Percentiles rank a stretch among this genome's conserved stretches.
Conservation (phyloP, 2,113 vertebrate species). For the Phainopepla nitens region DNA sequence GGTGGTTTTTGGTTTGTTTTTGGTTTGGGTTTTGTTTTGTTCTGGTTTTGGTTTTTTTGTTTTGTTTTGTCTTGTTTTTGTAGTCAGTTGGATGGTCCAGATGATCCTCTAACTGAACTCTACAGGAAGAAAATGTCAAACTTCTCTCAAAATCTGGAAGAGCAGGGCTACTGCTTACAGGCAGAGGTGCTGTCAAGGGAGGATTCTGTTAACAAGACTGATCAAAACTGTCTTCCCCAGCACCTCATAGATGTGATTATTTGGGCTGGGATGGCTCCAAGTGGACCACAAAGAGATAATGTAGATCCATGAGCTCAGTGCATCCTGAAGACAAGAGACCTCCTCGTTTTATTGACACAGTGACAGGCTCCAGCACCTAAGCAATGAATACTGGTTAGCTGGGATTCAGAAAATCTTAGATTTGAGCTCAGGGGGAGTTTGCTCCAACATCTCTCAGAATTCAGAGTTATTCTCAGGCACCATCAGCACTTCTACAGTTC, state of each 20-base stretch:
- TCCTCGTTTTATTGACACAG: not conserved
- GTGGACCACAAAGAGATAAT: rapidly evolving
- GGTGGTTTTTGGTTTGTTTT: not conserved
- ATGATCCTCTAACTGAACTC: not conserved
- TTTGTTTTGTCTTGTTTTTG: not conserved
- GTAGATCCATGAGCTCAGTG: not conserved
- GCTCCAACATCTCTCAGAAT: not conserved
- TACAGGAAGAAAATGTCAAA: not conserved
- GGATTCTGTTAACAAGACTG: not conserved
- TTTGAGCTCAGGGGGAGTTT: not conserved
- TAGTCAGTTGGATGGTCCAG: not conserved
- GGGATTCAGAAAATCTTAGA: not conserved
- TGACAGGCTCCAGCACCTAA: not conserved
- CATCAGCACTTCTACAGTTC: not conserved
- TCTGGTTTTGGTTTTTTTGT: not conserved
- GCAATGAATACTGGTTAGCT: not conserved
- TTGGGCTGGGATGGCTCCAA: not conserved
- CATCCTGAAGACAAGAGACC: not conserved
- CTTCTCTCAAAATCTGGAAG: not conserved
- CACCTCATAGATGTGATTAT: not conserved
- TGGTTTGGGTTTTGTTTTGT: not conserved
- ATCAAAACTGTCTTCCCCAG: not conserved
- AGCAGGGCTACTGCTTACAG: rapidly evolving
- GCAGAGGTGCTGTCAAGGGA: not conserved
- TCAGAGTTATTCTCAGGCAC: not conserved